These are phyloP conservation scores for Apteryx owenii DNA, from an alignment of 2,113 vertebrate species.

Conservation along the genomic window DNA sequence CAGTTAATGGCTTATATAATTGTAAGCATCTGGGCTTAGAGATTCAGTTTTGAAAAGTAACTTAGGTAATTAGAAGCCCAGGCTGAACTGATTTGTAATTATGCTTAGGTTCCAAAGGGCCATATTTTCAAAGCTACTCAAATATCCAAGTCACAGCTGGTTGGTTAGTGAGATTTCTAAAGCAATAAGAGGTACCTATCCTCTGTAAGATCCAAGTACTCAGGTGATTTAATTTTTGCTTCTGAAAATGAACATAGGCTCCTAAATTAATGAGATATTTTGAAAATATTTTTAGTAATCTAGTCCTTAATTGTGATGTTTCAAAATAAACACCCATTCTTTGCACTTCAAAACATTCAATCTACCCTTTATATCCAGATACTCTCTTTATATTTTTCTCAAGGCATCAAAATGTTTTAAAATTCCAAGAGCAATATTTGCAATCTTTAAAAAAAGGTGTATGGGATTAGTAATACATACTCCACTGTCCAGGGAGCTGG, in stretches of 20 bases:
- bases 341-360: not conserved
- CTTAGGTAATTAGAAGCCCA: slow-evolving; percentile 10
- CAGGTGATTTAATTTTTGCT: not conserved
- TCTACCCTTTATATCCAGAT: not conserved
- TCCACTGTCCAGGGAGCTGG: not conserved
- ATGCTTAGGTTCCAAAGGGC: not conserved
- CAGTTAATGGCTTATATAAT: not conserved
- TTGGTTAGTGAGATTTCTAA: not conserved
- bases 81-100: not conserved
- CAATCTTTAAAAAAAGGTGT: not conserved
- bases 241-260: not conserved
- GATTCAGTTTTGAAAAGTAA: slow-evolving; percentile 23
- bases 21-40: not conserved
- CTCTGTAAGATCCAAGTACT: not conserved
- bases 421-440: not conserved
- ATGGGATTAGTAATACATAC: not conserved
- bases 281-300: not conserved
- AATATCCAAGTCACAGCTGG: not conserved
- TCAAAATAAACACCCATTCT: not conserved
- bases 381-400: not conserved
- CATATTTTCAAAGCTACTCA: not conserved
- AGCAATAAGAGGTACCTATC: not conserved
- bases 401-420: not conserved
- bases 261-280: not conserved
- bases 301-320: not conserved